phyloP scores from a whole-genome alignment of 2,797 vertebrate species.

The Acrossocheilus wenchowensis region DNA sequence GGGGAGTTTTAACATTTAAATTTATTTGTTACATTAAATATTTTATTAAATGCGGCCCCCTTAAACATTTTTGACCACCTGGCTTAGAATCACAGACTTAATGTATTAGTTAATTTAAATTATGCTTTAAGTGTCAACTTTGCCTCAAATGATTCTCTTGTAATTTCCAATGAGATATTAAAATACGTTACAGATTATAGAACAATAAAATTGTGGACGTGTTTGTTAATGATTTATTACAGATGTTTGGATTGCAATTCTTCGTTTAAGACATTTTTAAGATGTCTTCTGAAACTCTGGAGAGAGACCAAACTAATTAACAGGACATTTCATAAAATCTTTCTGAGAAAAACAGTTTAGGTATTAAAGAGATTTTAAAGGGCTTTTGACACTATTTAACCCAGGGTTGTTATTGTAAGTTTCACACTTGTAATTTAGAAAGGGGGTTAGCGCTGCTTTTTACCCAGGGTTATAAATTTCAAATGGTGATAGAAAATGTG shows the following conservation, averaged over 20 bases:
- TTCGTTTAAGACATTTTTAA: neutral
- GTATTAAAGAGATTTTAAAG: neutral
- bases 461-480: no score
- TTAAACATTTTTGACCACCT: no score
- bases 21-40: neutral
- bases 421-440: neutral
- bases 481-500: neutral
- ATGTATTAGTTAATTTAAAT: neutral
- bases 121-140: neutral
- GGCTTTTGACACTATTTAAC: neutral
- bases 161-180: neutral
- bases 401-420: neutral
- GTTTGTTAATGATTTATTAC: neutral
- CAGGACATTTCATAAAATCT: slow-evolving; percentile 4
- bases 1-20: neutral
- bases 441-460: neutral
- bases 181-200: neutral
- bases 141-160: neutral
- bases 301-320: neutral
- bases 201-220: neutral
- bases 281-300: neutral
- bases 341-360: neutral
- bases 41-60: neutral
- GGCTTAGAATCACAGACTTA: no score
- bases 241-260: neutral